These are phyloP conservation scores for Muscina levida DNA, from an alignment of 2,888 invertebrate genomes.

Conservation along the genomic window DNA sequence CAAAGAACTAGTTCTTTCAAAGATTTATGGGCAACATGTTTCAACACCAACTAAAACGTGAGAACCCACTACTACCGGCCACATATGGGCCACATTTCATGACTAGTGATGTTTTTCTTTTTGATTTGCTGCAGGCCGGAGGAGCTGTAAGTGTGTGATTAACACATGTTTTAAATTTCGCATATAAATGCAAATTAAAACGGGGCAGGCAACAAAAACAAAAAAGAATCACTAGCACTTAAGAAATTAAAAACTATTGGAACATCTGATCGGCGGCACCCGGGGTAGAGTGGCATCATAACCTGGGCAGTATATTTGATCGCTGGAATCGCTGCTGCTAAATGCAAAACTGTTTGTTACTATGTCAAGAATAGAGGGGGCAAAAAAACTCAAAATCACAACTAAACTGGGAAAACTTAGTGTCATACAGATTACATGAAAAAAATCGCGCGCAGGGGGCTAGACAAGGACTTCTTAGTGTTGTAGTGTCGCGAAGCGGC, in stretches of 20 bases:
- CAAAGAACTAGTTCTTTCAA: slow-evolving; percentile 9
- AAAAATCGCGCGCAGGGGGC: too few relatives aligned
- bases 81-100: neutral
- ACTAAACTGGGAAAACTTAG: neutral
- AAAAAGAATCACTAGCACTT: neutral
- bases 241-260: too few relatives aligned
- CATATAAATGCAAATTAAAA: slow-evolving; percentile 54
- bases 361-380: slow-evolving; percentile 64
- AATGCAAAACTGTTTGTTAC: slow-evolving; percentile 51
- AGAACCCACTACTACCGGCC: neutral
- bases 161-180: slow-evolving; percentile 55
- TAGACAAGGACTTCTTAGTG: too few relatives aligned
- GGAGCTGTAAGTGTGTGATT: slow-evolving; percentile 36
- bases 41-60: neutral
- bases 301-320: neutral
- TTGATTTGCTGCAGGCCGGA: neutral
- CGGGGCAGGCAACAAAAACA: neutral
- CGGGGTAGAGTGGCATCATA: neutral
- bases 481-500: too few relatives aligned
- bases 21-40: slow-evolving; percentile 6
- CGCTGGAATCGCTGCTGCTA: neutral
- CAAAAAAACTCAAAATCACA: slow-evolving; percentile 13
- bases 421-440: too few relatives aligned
- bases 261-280: neutral
- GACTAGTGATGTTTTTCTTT: neutral